Percentiles rank a stretch among this genome's conserved stretches.
These are phyloP conservation scores for Sebastes paucispinis DNA, from an alignment of 2,797 vertebrate genomes.

Conservation along the genomic window DNA sequence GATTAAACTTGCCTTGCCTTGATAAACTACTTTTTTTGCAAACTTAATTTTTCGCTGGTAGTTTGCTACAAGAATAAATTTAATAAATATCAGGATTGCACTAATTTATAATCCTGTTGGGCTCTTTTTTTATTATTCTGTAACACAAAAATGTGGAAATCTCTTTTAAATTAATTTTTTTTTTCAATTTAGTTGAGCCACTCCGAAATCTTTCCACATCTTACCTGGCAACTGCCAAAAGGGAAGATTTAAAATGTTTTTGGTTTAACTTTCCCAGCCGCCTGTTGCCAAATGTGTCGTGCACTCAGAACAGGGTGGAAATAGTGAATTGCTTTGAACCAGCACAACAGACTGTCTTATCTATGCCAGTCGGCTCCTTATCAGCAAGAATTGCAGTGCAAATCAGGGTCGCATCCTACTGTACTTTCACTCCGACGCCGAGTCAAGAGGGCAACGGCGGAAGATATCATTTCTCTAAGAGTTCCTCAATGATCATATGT, in stretches of 20 bases:
- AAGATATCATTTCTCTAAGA: not conserved
- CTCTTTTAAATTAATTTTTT: too few relatives aligned
- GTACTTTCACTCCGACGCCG: not conserved
- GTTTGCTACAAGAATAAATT: not conserved
- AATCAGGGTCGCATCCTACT: not conserved
- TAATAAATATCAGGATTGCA: not conserved
- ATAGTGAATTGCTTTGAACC: not conserved
- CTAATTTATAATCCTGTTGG: not conserved
- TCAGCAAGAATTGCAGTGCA: slow-evolving; percentile 2
- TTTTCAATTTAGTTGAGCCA: not conserved
- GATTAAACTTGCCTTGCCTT: not conserved
- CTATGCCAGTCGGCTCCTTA: slow-evolving; percentile 11
- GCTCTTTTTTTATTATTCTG: not conserved
- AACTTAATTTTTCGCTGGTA: not conserved
- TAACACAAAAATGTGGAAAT: not conserved
- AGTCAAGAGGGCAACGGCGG: not conserved
- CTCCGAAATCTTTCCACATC: too few relatives aligned
- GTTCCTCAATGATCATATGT: not conserved
- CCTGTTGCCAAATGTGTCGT: slow-evolving; percentile 2
- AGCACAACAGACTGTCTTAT: not conserved
- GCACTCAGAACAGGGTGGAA: not conserved
- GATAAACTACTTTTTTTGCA: not conserved
- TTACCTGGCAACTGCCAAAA: not conserved
- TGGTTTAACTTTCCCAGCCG: not conserved
- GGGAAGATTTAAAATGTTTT: slow-evolving; percentile 22